Evolutionary conservation across 2,888 invertebrate species (phyloP).

Genomic region (Chrysolina haemoptera): DNA sequence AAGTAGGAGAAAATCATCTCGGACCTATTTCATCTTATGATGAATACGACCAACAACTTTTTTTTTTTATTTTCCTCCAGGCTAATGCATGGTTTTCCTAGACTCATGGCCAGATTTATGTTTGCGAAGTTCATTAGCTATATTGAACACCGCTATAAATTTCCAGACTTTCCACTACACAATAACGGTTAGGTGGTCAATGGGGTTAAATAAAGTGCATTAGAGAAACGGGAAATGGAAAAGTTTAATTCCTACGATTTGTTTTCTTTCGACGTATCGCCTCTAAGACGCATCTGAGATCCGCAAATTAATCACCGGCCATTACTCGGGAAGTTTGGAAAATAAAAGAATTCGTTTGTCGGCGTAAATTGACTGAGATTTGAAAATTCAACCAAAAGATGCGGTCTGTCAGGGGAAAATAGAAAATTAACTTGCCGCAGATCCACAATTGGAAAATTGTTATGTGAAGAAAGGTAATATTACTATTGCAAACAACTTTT

Average conservation of each 20-base stretch:
- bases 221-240: constrained; percentile 64
- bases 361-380: constrained; percentile 7
- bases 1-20: too few relatives aligned
- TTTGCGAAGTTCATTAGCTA: constrained; percentile 68
- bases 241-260: constrained; percentile 66
- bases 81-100: constrained; percentile 56
- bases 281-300: constrained; percentile 57
- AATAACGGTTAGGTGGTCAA: constrained; percentile 67
- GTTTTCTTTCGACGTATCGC: constrained; percentile 62
- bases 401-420: not conserved
- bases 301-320: constrained; percentile 57
- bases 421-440: too few relatives aligned
- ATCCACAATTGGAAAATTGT: too few relatives aligned
- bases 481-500: too few relatives aligned
- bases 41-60: constrained; percentile 41
- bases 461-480: too few relatives aligned
- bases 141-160: constrained; percentile 69
- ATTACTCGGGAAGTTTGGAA: constrained; percentile 49
- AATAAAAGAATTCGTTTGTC: constrained; percentile 30
- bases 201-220: constrained; percentile 68
- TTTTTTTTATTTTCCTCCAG: constrained; percentile 57
- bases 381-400: not conserved
- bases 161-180: constrained; percentile 64
- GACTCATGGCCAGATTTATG: constrained; percentile 64
- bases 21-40: constrained; percentile 38